phyloP scores from a whole-genome alignment of 2,888 invertebrate species.

The Dryomyza anilis region DNA sequence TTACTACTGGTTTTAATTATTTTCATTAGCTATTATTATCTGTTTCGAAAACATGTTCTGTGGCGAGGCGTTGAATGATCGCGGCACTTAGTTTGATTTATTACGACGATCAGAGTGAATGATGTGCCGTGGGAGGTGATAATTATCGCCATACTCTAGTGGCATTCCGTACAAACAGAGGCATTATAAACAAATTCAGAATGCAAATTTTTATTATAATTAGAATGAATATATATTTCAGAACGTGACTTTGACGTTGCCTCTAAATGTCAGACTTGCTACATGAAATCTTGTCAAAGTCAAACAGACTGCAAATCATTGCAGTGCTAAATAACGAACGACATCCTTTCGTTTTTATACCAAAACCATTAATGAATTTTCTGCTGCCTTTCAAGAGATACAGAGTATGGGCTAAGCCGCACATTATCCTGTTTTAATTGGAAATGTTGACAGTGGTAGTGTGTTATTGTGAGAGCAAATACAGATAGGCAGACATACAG shows the following conservation, averaged over 20 bases:
- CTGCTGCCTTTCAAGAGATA: not conserved
- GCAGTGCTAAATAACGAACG: not conserved
- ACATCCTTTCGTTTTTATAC: not conserved
- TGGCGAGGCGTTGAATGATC: slow-evolving; percentile 24
- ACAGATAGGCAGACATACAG: not conserved
- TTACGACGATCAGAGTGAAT: not conserved
- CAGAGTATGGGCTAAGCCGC: slow-evolving; percentile 9
- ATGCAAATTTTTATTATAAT: no score
- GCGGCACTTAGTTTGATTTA: slow-evolving; percentile 14
- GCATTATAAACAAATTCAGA: not conserved
- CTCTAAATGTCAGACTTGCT: no score
- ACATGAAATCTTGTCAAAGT: not conserved
- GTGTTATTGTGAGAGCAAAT: not conserved
- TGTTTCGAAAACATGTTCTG: slow-evolving; percentile 3
- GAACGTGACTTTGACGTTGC: no score
- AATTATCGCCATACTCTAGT: not conserved
- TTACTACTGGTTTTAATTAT: not conserved
- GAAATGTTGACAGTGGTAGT: slow-evolving; percentile 20
- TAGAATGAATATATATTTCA: no score
- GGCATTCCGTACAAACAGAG: not conserved
- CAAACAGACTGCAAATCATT: slow-evolving; percentile 3
- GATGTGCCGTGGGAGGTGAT: not conserved
- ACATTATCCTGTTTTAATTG: slow-evolving; percentile 24
- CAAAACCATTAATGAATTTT: slow-evolving; percentile 5
- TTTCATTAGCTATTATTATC: not conserved